Evolutionary conservation across 2,797 vertebrate species (phyloP).

Genomic region (Galaxias olidus): DNA sequence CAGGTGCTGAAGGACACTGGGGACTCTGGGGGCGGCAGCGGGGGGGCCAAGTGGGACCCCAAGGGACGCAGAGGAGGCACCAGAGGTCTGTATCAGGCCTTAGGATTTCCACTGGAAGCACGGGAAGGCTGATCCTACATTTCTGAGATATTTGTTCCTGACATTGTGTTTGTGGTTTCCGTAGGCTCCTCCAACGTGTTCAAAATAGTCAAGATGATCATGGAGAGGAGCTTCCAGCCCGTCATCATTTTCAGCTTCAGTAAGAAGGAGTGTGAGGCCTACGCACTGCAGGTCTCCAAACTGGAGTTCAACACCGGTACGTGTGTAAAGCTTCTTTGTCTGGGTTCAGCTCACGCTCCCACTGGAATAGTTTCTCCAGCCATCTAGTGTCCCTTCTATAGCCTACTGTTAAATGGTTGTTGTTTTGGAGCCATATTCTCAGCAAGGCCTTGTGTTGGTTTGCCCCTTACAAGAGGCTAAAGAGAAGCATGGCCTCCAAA

Average conservation of each 20-base stretch:
- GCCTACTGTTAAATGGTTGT: no score
- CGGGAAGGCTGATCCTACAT: no score
- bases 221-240: conserved; percentile 99
- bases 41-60: conserved; percentile 86
- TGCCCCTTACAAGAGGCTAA: no score
- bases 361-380: no score
- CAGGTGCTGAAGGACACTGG: conserved; percentile 93
- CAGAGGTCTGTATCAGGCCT: conserved; percentile 76
- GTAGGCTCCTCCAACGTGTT: conserved; percentile 95
- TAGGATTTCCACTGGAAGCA: no score
- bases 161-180: background rate
- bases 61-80: conserved; percentile 93
- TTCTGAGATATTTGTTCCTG: no score
- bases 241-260: conserved; percentile 99
- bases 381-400: no score
- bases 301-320: conserved; percentile 96
- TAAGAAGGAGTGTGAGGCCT: conserved; percentile 98
- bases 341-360: no score
- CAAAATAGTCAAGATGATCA: conserved; percentile 99
- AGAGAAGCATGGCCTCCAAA: background rate
- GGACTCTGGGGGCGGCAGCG: conserved; percentile 72
- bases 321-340: background rate
- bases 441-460: no score
- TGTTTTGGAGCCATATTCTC: no score
- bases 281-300: conserved; percentile 95